These are phyloP conservation scores for Cheumatopsyche charites DNA, from an alignment of 1,140 invertebrate genomes.

Conservation along the genomic window DNA sequence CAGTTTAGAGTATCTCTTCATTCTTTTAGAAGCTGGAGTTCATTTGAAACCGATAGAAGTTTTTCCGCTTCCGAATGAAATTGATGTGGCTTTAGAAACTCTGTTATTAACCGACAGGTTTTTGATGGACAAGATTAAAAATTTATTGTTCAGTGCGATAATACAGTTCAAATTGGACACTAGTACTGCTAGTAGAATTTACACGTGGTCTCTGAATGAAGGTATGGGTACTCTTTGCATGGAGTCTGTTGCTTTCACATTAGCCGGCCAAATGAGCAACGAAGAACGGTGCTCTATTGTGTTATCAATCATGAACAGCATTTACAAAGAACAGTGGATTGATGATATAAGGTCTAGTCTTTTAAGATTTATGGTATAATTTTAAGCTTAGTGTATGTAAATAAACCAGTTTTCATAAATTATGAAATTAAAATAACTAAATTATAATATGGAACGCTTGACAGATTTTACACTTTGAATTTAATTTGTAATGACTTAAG, in stretches of 20 bases:
- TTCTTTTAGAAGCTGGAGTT: conserved; percentile 60
- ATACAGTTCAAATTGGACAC: conserved; percentile 58
- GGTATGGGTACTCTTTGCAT: conserved; percentile 64
- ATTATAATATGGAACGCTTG: too few species aligned
- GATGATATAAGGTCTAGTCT: conserved; percentile 55
- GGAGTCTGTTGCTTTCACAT: conserved; percentile 62
- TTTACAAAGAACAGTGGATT: conserved; percentile 58
- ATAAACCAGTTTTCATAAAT: too few species aligned
- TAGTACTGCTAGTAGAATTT: conserved; percentile 60
- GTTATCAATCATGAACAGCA: conserved; percentile 54
- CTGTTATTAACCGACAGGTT: conserved; percentile 70
- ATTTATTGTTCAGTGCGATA: conserved; percentile 62
- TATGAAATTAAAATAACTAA: too few species aligned
- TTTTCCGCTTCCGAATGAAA: conserved; percentile 57
- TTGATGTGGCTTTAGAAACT: conserved; percentile 68
- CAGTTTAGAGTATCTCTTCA: conserved; percentile 62
- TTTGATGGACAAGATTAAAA: conserved; percentile 65
- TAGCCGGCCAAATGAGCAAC: conserved; percentile 59
- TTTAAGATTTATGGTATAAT: conserved; percentile 26
- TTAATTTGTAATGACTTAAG: too few species aligned
- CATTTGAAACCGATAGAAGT: conserved; percentile 53
- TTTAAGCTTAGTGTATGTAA: background rate
- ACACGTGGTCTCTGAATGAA: conserved; percentile 64
- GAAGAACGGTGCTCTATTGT: conserved; percentile 53
- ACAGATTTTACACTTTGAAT: too few species aligned